Percentiles rank a stretch among this genome's conserved stretches.
Evolutionary conservation across 2,888 invertebrate genomes (phyloP).

Genomic region (Euclidia mi): DNA sequence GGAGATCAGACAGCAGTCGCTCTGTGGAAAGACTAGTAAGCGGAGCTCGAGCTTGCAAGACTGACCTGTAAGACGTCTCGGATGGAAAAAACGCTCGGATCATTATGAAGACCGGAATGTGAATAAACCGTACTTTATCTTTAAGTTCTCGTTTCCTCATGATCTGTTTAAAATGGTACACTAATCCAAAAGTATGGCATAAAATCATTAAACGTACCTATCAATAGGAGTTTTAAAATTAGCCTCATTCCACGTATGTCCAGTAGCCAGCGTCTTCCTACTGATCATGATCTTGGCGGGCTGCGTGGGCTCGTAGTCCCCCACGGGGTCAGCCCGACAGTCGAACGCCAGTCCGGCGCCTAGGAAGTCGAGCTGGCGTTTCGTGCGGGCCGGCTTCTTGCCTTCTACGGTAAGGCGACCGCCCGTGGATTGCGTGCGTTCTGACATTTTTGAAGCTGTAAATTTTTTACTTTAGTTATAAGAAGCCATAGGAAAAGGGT

Average conservation of each 20-base stretch:
- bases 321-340: conserved; percentile 59
- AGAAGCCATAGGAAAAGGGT: not conserved
- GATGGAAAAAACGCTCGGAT: no score
- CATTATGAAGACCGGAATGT: no score
- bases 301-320: conserved; percentile 79
- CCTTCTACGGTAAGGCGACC: conserved; percentile 72
- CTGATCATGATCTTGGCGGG: conserved; percentile 87
- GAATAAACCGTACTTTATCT: no score
- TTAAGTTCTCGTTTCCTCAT: no score
- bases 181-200: no score
- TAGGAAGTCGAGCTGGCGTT: conserved; percentile 81
- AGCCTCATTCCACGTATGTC: conserved; percentile 85
- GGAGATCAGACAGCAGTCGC: no score
- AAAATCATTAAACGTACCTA: conserved; percentile 60
- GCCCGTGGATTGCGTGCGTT: conserved; percentile 75
- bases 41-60: no score
- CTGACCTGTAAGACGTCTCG: no score
- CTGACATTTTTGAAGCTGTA: conserved; percentile 77
- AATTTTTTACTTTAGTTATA: not conserved
- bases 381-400: conserved; percentile 74
- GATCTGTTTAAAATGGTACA: no score
- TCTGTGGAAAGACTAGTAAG: no score
- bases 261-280: conserved; percentile 83
- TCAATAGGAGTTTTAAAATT: conserved; percentile 87
- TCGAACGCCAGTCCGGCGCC: conserved; percentile 78